Evolutionary conservation across 2,888 invertebrate genomes (phyloP).

Genomic region (Emmelina monodactyla): DNA sequence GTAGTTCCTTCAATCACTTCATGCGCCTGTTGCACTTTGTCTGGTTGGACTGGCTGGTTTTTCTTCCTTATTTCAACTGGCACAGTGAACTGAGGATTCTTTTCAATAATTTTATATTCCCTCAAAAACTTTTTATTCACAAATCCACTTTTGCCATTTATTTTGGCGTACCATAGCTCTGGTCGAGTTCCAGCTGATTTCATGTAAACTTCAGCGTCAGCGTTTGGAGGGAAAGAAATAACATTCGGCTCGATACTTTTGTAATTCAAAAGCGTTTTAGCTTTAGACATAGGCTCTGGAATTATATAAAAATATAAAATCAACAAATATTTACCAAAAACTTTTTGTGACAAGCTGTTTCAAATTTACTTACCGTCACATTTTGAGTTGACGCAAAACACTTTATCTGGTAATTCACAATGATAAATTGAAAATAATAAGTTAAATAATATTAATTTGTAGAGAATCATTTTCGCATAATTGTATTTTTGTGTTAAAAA

Average conservation of each 20-base stretch:
- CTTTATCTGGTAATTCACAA: constrained; percentile 70
- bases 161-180: constrained; percentile 74
- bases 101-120: constrained; percentile 64
- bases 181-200: constrained; percentile 71
- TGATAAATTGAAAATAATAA: constrained; percentile 36
- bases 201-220: constrained; percentile 69
- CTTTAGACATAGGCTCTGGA: constrained; percentile 70
- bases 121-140: constrained; percentile 64
- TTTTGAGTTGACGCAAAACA: constrained; percentile 73
- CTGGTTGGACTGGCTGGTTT: constrained; percentile 30
- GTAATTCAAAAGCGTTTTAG: constrained; percentile 67
- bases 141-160: constrained; percentile 74
- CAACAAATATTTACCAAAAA: neutral
- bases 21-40: constrained; percentile 46
- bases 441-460: constrained; percentile 44
- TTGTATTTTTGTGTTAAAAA: constrained; percentile 31
- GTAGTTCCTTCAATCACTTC: constrained; percentile 75
- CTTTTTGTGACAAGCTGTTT: neutral
- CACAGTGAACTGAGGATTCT: constrained; percentile 36
- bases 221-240: constrained; percentile 68
- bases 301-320: constrained; percentile 16
- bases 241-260: constrained; percentile 58
- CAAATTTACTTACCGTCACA: constrained; percentile 69
- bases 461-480: constrained; percentile 57
- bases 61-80: constrained; percentile 21